A percentile compares a stretch with the other conserved stretches of the same genome.
These are phyloP conservation scores for Pachycephus smyrnensis DNA, from an alignment of 2,888 invertebrate species.

Conservation along the genomic window DNA sequence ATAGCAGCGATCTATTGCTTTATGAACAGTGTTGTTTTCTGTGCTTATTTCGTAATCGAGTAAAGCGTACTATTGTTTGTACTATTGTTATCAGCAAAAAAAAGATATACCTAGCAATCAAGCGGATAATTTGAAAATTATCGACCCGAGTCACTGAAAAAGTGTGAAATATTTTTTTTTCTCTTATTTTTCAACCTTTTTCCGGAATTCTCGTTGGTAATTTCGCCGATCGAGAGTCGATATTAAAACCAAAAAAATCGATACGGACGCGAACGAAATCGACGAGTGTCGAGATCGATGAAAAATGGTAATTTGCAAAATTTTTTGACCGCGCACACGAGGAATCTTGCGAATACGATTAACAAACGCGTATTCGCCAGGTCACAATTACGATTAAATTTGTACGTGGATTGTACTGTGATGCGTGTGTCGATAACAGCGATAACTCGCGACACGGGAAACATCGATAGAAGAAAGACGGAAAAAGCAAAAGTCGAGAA, in stretches of 20 bases:
- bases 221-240: not conserved
- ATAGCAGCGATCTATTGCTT: not conserved
- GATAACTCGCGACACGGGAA: not conserved
- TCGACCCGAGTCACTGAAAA: not conserved
- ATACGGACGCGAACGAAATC: too few relatives aligned
- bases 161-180: not conserved
- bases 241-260: too few relatives aligned
- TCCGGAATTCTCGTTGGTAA: not conserved
- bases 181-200: too few relatives aligned
- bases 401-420: constrained; percentile 7
- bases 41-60: not conserved
- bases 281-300: too few relatives aligned
- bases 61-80: not conserved
- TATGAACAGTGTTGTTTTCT: not conserved
- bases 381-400: constrained; percentile 6
- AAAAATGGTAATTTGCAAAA: not conserved
- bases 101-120: not conserved
- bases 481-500: not conserved
- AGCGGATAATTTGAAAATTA: not conserved
- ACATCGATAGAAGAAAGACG: not conserved
- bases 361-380: not conserved
- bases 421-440: not conserved
- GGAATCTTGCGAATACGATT: not conserved
- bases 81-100: not conserved
- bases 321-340: not conserved